Evolutionary conservation across 2,888 invertebrate species (phyloP).

Genomic region (Cosmia trapezina): DNA sequence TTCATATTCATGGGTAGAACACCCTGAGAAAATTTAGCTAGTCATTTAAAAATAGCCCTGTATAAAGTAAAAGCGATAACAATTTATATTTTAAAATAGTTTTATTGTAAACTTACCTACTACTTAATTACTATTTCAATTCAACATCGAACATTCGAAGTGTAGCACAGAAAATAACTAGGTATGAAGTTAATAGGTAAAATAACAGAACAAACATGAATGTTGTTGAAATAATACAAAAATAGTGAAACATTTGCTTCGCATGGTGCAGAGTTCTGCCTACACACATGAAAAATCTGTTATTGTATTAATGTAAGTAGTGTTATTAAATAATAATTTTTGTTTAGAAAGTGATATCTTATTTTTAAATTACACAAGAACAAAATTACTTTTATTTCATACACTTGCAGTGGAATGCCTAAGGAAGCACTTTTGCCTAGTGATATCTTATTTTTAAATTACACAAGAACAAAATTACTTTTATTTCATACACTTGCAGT

Average conservation of each 20-base stretch:
- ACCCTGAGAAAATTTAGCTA: too few relatives aligned
- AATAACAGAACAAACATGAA: neutral
- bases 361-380: too few relatives aligned
- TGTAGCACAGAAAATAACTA: conserved; percentile 1
- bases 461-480: neutral
- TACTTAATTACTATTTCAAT: conserved; percentile 6
- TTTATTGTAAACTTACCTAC: conserved; percentile 29
- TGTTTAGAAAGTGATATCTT: too few relatives aligned
- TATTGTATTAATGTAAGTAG: neutral
- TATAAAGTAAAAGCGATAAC: neutral
- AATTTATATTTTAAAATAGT: conserved; percentile 23
- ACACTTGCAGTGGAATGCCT: neutral
- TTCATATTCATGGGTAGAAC: too few relatives aligned
- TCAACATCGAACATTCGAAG: conserved; percentile 4
- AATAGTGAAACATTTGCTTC: neutral
- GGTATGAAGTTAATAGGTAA: neutral
- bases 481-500: conserved; percentile 1
- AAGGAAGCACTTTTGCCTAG: neutral
- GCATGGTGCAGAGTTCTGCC: neutral
- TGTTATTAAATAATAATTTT: neutral
- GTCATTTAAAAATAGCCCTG: too few relatives aligned
- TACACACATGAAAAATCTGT: neutral
- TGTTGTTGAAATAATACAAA: conserved; percentile 17
- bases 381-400: conserved; percentile 6
- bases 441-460: neutral